Evolutionary conservation across 2,888 invertebrate genomes (phyloP), one percentile per base, ranked within the genome.

Genomic region (Rhyacophila evoluta): DNA sequence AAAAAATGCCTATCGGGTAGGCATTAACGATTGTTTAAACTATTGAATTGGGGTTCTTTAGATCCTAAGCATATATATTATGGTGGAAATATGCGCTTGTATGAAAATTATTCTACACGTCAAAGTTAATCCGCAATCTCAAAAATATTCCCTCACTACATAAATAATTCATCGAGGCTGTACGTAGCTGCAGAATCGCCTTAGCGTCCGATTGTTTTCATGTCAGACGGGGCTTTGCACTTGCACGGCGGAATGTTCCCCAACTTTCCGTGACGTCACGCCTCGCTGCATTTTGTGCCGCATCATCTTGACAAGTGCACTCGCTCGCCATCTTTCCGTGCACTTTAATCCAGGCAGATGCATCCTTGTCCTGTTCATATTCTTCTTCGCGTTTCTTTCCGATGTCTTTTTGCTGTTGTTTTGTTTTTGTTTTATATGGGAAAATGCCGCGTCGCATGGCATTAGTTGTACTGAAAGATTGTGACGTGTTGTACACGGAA

Each of bases 291-390:
- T 38, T 76, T 12, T 39, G 70, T 75, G 67, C 38, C 25, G 25
- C 38, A 19, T 55, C 38, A 19, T 12, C 74, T 74, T 74, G 74
- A 74, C 74, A 73, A 10, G 38, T 76, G 76, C 76, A 76, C 76
- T 70, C 71, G 69, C 12, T 29, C 1, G 12, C 27, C 28, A 72
- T 70, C 76, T 77, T 72, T 41, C 77, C 74, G 29, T 78, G 78
- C 78, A 78, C 78, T 78, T 78, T 78, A 78, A 78, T 78, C 71
- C 74, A 70, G 71, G 67, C 78, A 41, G 72, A 55, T 41, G 74
- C 74, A 74, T 74, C 37, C 41, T 36, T n/a, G 37, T 38, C 27
- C 11, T 28, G 27, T 10, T 12, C 28, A 28, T 41, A n/a, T 25
- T 55, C 6, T 55, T 55, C 41, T 55, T 55, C 55, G 70, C 71